Conservation (phyloP, 2,888 invertebrate genomes). For the Drosophila stalkeri region DNA sequence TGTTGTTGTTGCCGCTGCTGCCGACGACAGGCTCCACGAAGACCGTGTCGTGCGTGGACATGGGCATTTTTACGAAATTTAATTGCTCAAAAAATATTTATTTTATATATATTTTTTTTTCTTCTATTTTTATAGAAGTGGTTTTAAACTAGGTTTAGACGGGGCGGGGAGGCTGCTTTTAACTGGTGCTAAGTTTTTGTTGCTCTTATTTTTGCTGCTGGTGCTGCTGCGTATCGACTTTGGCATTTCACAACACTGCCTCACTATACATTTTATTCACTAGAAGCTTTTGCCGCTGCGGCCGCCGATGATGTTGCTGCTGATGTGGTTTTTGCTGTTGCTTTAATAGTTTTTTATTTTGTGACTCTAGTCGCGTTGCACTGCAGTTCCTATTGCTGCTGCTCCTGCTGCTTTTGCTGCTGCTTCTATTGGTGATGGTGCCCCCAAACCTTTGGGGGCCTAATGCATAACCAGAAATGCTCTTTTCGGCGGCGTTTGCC, state of each 20-base stretch:
- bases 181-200: constrained; percentile 60
- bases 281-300: constrained; percentile 46
- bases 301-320: constrained; percentile 30
- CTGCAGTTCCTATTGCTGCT: constrained; percentile 46
- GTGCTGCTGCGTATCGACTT: constrained; percentile 45
- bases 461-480: constrained; percentile 79
- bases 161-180: constrained; percentile 26
- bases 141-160: constrained; percentile 34
- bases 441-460: constrained; percentile 86
- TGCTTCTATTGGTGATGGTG: constrained; percentile 76
- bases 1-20: constrained; percentile 44
- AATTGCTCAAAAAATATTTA: constrained; percentile 28
- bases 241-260: constrained; percentile 73
- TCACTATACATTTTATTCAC: constrained; percentile 53
- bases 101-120: background rate
- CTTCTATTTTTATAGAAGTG: constrained; percentile 22
- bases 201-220: constrained; percentile 48
- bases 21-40: constrained; percentile 71
- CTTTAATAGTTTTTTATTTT: constrained; percentile 13
- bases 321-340: constrained; percentile 14
- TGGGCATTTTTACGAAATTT: constrained; percentile 58
- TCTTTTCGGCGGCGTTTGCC: constrained; percentile 60
- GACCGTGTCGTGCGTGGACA: constrained; percentile 73
- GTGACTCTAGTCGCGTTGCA: constrained; percentile 31
- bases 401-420: constrained; percentile 50